phyloP scores from a whole-genome alignment of 2,113 vertebrate species.

The Pelecanoides urinatrix region DNA sequence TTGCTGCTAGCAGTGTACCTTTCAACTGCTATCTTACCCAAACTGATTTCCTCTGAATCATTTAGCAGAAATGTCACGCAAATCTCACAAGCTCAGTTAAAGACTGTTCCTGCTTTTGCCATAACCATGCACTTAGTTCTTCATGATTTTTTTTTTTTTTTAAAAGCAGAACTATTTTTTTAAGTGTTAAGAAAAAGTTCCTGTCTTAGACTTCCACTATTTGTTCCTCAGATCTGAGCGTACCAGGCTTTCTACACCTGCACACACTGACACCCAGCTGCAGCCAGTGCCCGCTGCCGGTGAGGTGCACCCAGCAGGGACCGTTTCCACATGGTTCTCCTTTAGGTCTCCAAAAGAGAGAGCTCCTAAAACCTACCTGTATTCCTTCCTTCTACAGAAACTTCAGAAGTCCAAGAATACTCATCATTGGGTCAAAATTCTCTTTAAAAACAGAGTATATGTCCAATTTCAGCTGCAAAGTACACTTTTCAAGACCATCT shows the following conservation, averaged over 20 bases:
- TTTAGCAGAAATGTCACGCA: background rate
- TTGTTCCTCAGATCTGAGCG: background rate
- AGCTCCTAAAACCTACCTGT: background rate
- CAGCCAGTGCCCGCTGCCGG: background rate
- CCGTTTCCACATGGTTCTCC: background rate
- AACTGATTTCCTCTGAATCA: background rate
- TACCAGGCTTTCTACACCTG: background rate
- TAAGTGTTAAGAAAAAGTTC: background rate
- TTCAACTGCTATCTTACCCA: background rate
- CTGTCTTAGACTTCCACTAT: background rate
- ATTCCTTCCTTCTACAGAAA: background rate
- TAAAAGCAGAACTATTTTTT: background rate
- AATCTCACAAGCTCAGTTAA: background rate
- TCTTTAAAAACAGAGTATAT: background rate
- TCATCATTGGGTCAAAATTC: background rate
- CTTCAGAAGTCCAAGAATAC: background rate
- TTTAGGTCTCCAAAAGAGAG: background rate
- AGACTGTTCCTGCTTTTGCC: background rate
- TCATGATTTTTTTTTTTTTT: fast-evolving
- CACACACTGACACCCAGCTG: fast-evolving
- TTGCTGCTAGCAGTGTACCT: background rate
- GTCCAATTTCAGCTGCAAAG: background rate
- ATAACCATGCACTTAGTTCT: background rate
- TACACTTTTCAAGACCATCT: background rate
- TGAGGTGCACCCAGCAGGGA: background rate